phyloP scores from a whole-genome alignment of 2,113 vertebrate species.

The Cacatua alba region DNA sequence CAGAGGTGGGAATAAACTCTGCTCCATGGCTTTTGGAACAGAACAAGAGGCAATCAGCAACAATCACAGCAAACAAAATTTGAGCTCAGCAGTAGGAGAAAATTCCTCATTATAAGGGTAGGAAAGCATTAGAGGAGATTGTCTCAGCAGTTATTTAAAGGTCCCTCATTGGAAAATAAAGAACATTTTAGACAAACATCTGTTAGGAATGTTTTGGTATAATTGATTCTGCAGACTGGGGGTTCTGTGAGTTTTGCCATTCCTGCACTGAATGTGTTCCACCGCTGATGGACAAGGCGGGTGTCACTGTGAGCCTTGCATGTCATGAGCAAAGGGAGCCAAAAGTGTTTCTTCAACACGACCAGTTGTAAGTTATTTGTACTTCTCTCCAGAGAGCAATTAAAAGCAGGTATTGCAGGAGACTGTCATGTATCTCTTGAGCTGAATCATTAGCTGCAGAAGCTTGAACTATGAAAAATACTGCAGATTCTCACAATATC shows the following conservation, averaged over 20 bases:
- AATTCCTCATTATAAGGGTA: background rate
- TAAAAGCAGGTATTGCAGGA: background rate
- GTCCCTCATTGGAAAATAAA: background rate
- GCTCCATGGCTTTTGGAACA: background rate
- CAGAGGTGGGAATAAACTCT: background rate
- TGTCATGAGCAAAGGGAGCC: background rate
- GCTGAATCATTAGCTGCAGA: background rate
- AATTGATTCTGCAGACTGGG: background rate
- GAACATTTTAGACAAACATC: background rate
- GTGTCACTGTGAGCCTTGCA: background rate
- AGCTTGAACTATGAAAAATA: background rate
- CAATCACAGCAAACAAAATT: background rate
- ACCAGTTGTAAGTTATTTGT: background rate
- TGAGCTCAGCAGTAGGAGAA: background rate
- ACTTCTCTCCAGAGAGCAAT: background rate
- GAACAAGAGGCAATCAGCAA: background rate
- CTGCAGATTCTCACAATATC: background rate
- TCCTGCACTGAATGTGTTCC: background rate
- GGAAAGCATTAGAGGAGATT: background rate
- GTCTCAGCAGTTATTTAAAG: background rate
- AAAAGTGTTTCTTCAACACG: background rate
- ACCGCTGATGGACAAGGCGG: rapidly evolving
- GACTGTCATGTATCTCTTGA: background rate
- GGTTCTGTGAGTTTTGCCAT: no score
- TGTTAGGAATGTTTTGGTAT: background rate